Base-by-base conservation (phyloP, 2,888 invertebrate genomes). In the Corbicula japonica region DNA sequence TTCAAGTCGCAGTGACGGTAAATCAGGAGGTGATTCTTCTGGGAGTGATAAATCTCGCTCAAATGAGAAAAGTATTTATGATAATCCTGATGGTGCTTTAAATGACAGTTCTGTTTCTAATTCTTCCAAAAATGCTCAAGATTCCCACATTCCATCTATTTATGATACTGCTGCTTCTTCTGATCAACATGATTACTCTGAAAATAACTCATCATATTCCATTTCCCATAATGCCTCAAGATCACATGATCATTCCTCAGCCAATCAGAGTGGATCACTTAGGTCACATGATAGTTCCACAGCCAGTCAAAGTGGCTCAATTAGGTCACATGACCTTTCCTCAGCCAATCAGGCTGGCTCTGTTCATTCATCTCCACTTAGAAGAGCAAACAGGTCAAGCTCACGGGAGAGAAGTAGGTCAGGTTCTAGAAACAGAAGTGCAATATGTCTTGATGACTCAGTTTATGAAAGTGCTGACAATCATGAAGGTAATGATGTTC, bases 281-380 rank as follows among this genome's bases (percentile, higher is more conserved):
- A n/a, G n/a, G n/a, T n/a, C n/a, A n/a, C n/a, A n/a, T n/a, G n/a
- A n/a, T n/a, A n/a, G n/a, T 4, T 32, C 56, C 0, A 28, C 32
- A 28, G n/a, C 50, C 2, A 46, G 32, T 10, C 50, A 30, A 28
- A 30, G n/a, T n/a, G n/a, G n/a, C n/a, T n/a, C n/a, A n/a, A 60
- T 46, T 56, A 12, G 21, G 30, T 74, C 65, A 70, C 23, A 38
- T 73, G 69, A 69, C 26, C 28, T 23, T 12, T 38, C 52, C 8
- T 30, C 41, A 52, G 35, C 41, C 54, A 41, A 54, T 66, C 41
- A 54, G 26, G 30, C 12, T 18, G 23, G 32, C 6, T 52, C 60
- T 46, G 38, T 26, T 35, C 61, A 66, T 35, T 76, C 76, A n/a
- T 76, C 80, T 26, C 76, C 80, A 28, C 12, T 71, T 6, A 69